A percentile compares a stretch with the other conserved stretches of the same genome.
Conservation (phyloP, 2,888 invertebrate genomes). For the Acronicta aceris region DNA sequence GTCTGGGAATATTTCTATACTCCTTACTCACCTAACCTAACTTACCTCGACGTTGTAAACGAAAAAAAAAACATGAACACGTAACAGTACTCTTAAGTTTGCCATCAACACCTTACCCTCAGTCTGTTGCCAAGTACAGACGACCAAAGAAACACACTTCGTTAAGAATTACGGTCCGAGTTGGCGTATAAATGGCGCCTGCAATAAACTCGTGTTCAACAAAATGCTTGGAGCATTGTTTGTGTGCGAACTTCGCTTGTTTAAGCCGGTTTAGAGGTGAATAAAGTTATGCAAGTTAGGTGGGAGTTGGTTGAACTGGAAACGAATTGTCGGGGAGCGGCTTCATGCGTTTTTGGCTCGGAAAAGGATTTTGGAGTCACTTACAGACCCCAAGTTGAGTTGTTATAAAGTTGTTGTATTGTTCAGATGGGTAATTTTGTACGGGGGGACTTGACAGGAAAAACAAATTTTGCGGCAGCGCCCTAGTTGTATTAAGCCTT, state of each 20-base stretch:
- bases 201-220: conserved; percentile 56
- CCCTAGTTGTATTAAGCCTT: background rate
- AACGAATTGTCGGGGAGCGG: conserved; percentile 45
- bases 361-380: conserved; percentile 32
- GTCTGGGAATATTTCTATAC: conserved; percentile 3
- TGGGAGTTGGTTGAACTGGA: conserved; percentile 46
- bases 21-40: background rate
- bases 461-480: conserved; percentile 1
- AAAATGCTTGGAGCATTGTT: conserved; percentile 56
- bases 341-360: conserved; percentile 52
- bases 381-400: conserved; percentile 25
- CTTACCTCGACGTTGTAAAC: conserved; percentile 12
- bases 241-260: conserved; percentile 53
- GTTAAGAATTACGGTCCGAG: conserved; percentile 56
- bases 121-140: conserved; percentile 50
- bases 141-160: conserved; percentile 57
- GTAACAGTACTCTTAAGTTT: conserved; percentile 23
- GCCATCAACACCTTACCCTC: conserved; percentile 49
- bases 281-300: conserved; percentile 58
- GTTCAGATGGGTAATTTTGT: conserved; percentile 15
- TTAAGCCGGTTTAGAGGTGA: conserved; percentile 58
- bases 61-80: conserved; percentile 25
- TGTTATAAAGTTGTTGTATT: conserved; percentile 34
- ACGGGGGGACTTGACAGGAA: conserved; percentile 17
- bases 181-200: conserved; percentile 54